Conservation (phyloP, 2,888 invertebrate species). For the Polymixis flavicincta region DNA sequence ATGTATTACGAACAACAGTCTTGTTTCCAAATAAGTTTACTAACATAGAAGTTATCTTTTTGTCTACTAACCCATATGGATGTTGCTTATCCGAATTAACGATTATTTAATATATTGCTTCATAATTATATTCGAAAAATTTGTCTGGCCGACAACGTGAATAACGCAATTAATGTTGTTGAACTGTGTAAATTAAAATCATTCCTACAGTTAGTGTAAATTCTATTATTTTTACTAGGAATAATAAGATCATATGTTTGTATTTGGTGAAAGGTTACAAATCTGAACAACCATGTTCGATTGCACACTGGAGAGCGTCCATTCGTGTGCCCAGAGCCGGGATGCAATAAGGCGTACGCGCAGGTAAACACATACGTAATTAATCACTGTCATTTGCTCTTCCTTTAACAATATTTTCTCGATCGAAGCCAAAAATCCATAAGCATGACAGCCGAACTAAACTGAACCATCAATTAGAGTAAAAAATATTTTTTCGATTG, state of each 20-base stretch:
- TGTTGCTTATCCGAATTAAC: too few species aligned
- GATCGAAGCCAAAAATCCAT: background rate
- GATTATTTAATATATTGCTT: too few species aligned
- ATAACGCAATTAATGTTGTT: too few species aligned
- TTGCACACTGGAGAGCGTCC: constrained; percentile 89
- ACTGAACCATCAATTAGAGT: background rate
- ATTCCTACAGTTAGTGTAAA: too few species aligned
- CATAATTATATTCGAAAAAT: too few species aligned
- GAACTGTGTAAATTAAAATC: too few species aligned
- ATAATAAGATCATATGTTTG: background rate
- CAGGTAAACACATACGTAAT: constrained; percentile 72
- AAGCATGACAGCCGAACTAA: background rate
- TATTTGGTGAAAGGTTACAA: constrained; percentile 81
- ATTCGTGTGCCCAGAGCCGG: constrained; percentile 87
- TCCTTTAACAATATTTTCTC: background rate
- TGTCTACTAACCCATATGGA: too few species aligned
- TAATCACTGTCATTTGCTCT: background rate
- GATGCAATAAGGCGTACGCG: constrained; percentile 88
- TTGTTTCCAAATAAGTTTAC: too few species aligned
- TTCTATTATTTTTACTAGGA: background rate
- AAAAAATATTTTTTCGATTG: background rate
- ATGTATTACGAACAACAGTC: too few species aligned
- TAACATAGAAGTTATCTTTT: too few species aligned
- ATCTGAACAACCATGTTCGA: constrained; percentile 89
- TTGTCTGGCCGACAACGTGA: too few species aligned